These are phyloP conservation scores for Notamacropus eugenii DNA, from an alignment of 2,797 vertebrate genomes.

Conservation along the genomic window DNA sequence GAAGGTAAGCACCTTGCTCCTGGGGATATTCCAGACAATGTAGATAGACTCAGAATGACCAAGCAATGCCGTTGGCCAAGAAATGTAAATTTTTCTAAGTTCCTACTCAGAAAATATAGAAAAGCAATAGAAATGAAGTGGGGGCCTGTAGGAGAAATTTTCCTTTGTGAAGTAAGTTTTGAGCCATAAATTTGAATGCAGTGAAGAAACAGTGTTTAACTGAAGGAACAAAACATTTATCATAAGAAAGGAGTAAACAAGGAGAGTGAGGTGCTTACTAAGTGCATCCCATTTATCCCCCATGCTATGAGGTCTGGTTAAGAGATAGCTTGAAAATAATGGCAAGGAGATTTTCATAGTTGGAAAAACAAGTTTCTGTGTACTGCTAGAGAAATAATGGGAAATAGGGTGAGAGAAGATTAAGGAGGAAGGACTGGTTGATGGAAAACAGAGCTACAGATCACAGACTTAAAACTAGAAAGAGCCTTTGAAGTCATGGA, in stretches of 20 bases:
- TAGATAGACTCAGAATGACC: background rate
- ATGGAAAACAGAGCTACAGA: background rate
- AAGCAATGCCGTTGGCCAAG: background rate
- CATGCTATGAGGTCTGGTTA: background rate
- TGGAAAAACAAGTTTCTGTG: background rate
- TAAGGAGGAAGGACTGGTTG: background rate
- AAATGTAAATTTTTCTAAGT: background rate
- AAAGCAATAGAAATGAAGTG: background rate
- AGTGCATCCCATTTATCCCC: background rate
- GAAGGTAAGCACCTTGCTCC: background rate
- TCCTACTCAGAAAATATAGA: background rate
- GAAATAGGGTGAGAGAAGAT: background rate
- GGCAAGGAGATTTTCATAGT: background rate
- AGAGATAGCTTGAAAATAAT: background rate
- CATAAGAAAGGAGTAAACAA: background rate
- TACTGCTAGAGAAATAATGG: background rate
- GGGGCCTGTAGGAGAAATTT: background rate
- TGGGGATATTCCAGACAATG: background rate
- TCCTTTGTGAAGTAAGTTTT: slow-evolving; percentile 29
- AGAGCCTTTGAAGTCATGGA: background rate
- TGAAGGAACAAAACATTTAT: background rate
- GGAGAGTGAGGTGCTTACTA: background rate
- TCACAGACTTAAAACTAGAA: background rate
- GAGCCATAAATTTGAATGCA: background rate
- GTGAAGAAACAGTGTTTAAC: background rate